Evolutionary conservation across 2,797 vertebrate species (phyloP), one percentile per base, ranked within the genome.

Genomic region (Silurus lanzhouensis): DNA sequence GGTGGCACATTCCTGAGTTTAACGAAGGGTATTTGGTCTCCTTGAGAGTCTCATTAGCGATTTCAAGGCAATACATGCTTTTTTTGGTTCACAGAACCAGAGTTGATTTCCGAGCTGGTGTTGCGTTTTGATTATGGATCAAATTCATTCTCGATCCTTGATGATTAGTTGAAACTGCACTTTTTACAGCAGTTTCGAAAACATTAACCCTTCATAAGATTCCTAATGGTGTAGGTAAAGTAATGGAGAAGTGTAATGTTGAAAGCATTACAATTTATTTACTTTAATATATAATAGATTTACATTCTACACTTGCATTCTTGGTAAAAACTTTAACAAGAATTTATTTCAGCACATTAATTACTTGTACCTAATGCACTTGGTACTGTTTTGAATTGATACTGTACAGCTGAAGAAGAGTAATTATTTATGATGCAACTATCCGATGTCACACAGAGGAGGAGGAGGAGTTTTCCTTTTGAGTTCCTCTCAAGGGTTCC

Each of bases 1-100:
- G 77, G 60, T 79, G 58, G 20, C 77, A n/a, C 77, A 63, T 79
- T 64, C 58, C 76, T 44, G 27, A 78, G 12, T 44, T 78, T 61
- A 61, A 38, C 15, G 77, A 63, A 22, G 14, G 38, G 25, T 31
- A 6, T 66, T 61, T 80, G 38, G 25, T 66, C 22, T 80, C 22
- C 22, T 0, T 27, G 61, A 52, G 61, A 38, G 38, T 48, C 78
- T 64, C 78, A 38, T 78, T 78, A 61, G 57, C 1, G 9, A 60
- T 38, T 60, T 44, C 6, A 13, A 44, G 44, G 31, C 76, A 60
- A 8, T 60, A 60, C 20, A 12, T 19, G 38, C 31, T 38, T 1
- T 8, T 31, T 66, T 48, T 48, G 60, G 22, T 17, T 66, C 15
- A 1, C 1, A 9, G n/a, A 19, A 2, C 44, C 22, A 10, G 22